Conservation (phyloP, 2,888 invertebrate genomes). For the Ornithoptera alexandrae region DNA sequence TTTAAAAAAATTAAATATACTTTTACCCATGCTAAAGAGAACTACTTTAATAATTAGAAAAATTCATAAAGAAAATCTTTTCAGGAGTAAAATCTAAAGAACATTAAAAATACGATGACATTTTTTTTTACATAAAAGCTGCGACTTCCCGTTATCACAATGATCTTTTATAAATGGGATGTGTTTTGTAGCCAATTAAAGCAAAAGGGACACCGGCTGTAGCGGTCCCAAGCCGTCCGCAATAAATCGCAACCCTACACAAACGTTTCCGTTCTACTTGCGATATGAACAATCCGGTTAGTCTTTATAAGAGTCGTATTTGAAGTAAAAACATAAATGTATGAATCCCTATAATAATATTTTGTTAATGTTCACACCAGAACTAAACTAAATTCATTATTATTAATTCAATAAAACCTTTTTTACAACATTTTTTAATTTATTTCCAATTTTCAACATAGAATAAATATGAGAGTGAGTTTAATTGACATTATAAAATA, state of each 20-base stretch:
- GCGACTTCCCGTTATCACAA: conserved; percentile 55
- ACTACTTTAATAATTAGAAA: background rate
- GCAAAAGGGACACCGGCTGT: conserved; percentile 68
- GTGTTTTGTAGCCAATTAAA: conserved; percentile 78
- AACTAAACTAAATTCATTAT: too few species aligned
- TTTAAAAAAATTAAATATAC: too few species aligned
- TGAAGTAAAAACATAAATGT: background rate
- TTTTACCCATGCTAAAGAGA: background rate
- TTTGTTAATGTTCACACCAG: too few species aligned
- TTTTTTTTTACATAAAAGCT: conserved; percentile 36
- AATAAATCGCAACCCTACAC: conserved; percentile 77
- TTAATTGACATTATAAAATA: background rate
- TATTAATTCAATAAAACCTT: too few species aligned
- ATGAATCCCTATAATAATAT: too few species aligned
- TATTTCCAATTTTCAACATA: too few species aligned
- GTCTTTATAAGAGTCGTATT: background rate
- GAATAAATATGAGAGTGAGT: too few species aligned
- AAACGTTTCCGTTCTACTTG: conserved; percentile 63
- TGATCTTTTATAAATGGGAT: conserved; percentile 65
- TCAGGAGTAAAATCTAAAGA: background rate
- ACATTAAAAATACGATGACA: conserved; percentile 5
- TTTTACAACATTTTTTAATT: too few species aligned
- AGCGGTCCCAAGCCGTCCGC: conserved; percentile 51
- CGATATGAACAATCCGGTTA: conserved; percentile 34
- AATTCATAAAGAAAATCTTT: conserved; percentile 5